phyloP scores from a whole-genome alignment of 2,797 vertebrate species.

The Acanthurus lineatus region DNA sequence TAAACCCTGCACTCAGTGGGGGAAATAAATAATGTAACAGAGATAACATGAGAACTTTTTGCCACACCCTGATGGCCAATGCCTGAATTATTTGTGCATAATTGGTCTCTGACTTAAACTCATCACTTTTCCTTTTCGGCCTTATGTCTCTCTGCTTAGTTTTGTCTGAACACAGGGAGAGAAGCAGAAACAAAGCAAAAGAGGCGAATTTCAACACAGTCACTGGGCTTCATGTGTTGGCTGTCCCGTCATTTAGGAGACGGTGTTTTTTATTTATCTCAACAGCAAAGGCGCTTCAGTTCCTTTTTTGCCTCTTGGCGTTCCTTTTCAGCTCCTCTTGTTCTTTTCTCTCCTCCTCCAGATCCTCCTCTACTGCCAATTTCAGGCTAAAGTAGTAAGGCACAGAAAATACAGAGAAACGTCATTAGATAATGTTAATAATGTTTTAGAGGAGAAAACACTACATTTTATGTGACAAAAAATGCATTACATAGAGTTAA shows the following conservation, averaged over 20 bases:
- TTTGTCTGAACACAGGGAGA: slow-evolving; percentile 80
- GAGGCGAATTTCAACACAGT: slow-evolving; percentile 31
- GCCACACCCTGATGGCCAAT: slow-evolving; percentile 1
- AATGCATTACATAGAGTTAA: neutral
- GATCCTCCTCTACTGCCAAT: slow-evolving; percentile 92
- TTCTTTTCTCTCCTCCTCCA: slow-evolving; percentile 91
- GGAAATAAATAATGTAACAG: slow-evolving; percentile 77
- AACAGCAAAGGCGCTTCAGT: slow-evolving; percentile 46
- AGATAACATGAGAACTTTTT: slow-evolving; percentile 36
- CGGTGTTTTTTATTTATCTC: slow-evolving; percentile 3
- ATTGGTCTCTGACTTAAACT: slow-evolving; percentile 25
- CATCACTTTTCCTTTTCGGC: slow-evolving; percentile 76
- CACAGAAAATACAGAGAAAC: neutral
- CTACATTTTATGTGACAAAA: neutral
- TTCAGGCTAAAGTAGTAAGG: slow-evolving; percentile 83
- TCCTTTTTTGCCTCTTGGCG: slow-evolving; percentile 77
- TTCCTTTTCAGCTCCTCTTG: slow-evolving; percentile 88
- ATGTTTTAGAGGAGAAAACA: neutral
- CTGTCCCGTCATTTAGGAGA: slow-evolving; percentile 6
- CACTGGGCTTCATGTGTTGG: slow-evolving; percentile 16
- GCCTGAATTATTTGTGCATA: slow-evolving; percentile 56
- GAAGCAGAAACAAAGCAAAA: slow-evolving; percentile 33
- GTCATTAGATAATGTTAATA: neutral
- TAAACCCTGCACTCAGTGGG: slow-evolving; percentile 68
- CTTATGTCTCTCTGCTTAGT: slow-evolving; percentile 76